Evolutionary conservation across 2,797 vertebrate species (phyloP), one percentile per base, ranked within the genome.

Genomic region (Phalanger gymnotis): DNA sequence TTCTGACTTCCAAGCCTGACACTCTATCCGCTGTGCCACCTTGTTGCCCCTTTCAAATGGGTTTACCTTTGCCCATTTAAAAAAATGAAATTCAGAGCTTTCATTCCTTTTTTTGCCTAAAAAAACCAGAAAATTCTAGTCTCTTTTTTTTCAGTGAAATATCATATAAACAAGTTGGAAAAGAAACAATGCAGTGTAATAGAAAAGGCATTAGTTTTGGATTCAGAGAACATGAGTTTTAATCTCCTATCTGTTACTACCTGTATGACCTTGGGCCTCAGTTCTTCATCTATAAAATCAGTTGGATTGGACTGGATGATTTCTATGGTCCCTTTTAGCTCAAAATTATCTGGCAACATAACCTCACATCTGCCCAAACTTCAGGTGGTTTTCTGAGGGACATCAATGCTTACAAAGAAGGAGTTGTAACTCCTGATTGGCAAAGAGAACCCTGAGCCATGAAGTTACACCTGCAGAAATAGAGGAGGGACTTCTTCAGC

Each of bases 31-130:
- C 30, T 31, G 57, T 4, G 11, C 30, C 57, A 31, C 11, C 12
- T 61, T 31, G 57, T 31, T 61, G 57, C 57, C 30, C 0, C 10
- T 81, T 97, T 81, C 19, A 97, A 96, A 95, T 93, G 19, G 13
- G 14, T n/a, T 34, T 66, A 66, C 14, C 61, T n/a, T 66, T 31
- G 12, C 61, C 34, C 34, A n/a, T 34, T 22, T 61, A 61, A 61
- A 61, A 66, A 57, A 31, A 58, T 34, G 12, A 61, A 61, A 61
- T 61, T 61, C 34, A 31, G 31, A 61, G 31, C 30, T 61, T 61
- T 31, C 31, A 4, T 61, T 61, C 31, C 58, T 13, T 61, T 61
- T 58, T 66, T 66, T 34, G 4, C 34, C 34, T 66, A 14, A 34
- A n/a, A 66, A 66, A 66, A 66, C n/a, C 2, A 66, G 61, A 66